Evolutionary conservation across 1,140 invertebrate genomes (phyloP).

Genomic region (Macrosteles quadrilineatus): DNA sequence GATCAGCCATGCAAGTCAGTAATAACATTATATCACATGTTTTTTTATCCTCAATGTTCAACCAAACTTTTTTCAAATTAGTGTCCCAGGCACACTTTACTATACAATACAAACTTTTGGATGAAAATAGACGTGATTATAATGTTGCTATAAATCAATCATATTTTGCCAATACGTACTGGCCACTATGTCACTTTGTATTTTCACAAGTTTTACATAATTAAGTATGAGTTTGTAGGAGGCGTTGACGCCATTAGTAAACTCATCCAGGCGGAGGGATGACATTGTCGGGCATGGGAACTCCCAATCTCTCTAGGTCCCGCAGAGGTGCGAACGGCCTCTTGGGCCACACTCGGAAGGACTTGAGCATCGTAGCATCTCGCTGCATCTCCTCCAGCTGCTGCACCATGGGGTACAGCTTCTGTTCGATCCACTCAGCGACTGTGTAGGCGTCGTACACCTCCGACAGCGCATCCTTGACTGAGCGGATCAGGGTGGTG

Average conservation of each 20-base stretch:
- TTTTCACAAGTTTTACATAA: not conserved
- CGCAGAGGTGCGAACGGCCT: slow-evolving; percentile 53
- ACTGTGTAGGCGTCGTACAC: slow-evolving; percentile 75
- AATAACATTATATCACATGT: not conserved
- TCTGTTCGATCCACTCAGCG: slow-evolving; percentile 73
- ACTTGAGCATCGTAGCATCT: slow-evolving; percentile 57
- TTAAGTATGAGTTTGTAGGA: not conserved
- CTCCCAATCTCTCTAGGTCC: slow-evolving; percentile 42
- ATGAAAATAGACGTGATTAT: too few relatives aligned
- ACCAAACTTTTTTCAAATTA: too few relatives aligned
- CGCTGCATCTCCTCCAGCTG: slow-evolving; percentile 57
- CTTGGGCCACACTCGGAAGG: slow-evolving; percentile 57
- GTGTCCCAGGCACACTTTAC: not conserved
- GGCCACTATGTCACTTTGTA: not conserved
- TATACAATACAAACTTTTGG: not conserved
- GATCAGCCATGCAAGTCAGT: not conserved
- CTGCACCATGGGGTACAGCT: slow-evolving; percentile 57
- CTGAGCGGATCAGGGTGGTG: slow-evolving; percentile 60
- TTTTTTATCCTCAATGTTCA: not conserved
- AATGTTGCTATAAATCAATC: too few relatives aligned
- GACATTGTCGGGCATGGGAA: slow-evolving; percentile 32
- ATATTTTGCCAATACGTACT: too few relatives aligned
- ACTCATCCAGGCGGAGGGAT: slow-evolving; percentile 22
- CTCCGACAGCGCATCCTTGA: slow-evolving; percentile 63
- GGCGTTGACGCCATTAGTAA: not conserved